These are phyloP conservation scores for Morbakka virulenta DNA, from an alignment of 30 jellyfish, hydroid and myxozoan genomes.

Conservation along the genomic window DNA sequence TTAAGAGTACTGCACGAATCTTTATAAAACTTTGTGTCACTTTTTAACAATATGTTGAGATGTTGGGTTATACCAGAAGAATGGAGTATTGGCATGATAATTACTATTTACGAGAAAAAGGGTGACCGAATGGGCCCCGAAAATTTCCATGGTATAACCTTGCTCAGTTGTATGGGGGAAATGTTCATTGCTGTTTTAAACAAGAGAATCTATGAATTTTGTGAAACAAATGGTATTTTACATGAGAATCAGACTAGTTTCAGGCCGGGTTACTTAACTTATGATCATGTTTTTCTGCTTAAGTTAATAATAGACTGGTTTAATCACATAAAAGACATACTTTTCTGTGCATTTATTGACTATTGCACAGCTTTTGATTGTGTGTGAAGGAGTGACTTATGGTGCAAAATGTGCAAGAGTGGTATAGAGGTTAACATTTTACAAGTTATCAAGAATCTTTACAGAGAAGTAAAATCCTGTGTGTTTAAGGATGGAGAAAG, in stretches of 20 bases:
- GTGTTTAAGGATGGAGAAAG: not conserved
- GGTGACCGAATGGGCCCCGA: not conserved
- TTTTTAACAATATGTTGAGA: not conserved
- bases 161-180: too few relatives aligned
- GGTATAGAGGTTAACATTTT: not conserved
- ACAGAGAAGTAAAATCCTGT: not conserved
- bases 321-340: too few relatives aligned
- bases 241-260: too few relatives aligned
- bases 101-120: too few relatives aligned
- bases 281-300: slow-evolving; percentile 4
- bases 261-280: not conserved
- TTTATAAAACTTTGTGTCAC: too few relatives aligned
- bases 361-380: slow-evolving; percentile 11
- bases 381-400: slow-evolving; percentile 33
- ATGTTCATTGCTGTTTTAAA: too few relatives aligned
- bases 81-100: slow-evolving; percentile 4
- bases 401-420: not conserved
- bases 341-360: slow-evolving; percentile 18
- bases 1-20: too few relatives aligned
- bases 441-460: not conserved
- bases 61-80: not conserved
- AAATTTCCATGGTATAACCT: not conserved
- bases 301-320: not conserved
- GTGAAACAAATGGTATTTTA: too few relatives aligned
- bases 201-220: too few relatives aligned